Percentiles rank a stretch among this genome's conserved stretches.
Conservation (phyloP, 2,797 vertebrate species). For the Falco rusticolus region DNA sequence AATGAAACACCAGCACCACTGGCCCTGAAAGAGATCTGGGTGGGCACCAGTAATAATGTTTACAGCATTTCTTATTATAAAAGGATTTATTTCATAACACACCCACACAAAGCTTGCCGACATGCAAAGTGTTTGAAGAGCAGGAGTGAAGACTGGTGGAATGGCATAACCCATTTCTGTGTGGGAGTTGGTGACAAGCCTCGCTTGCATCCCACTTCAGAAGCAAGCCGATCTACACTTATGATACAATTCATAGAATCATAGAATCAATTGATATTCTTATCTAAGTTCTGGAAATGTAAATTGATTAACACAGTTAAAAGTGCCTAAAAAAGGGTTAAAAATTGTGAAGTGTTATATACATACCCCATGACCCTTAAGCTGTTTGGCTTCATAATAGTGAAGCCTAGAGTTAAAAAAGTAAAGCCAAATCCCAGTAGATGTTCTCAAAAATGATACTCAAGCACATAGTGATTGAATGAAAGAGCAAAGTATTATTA, state of each 20-base stretch:
- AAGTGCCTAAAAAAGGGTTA: neutral
- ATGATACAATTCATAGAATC: neutral
- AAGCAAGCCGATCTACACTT: neutral
- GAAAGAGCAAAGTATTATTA: neutral
- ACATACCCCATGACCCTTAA: neutral
- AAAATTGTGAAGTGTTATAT: neutral
- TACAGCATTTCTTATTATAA: neutral
- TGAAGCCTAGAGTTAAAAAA: neutral
- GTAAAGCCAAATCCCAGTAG: neutral
- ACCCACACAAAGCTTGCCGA: neutral
- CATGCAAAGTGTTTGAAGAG: neutral
- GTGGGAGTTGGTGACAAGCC: neutral
- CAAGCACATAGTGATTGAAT: neutral
- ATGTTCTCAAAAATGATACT: neutral
- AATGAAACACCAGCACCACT: neutral
- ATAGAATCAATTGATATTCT: neutral
- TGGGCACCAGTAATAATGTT: neutral
- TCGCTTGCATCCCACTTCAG: neutral
- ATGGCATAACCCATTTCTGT: neutral
- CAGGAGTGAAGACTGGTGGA: neutral
- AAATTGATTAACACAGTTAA: neutral
- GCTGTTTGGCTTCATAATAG: neutral
- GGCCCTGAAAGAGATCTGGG: neutral
- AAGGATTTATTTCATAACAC: neutral
- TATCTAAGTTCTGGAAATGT: neutral